Base-by-base conservation (phyloP, 2,888 invertebrate genomes). In the Eledona agricola region DNA sequence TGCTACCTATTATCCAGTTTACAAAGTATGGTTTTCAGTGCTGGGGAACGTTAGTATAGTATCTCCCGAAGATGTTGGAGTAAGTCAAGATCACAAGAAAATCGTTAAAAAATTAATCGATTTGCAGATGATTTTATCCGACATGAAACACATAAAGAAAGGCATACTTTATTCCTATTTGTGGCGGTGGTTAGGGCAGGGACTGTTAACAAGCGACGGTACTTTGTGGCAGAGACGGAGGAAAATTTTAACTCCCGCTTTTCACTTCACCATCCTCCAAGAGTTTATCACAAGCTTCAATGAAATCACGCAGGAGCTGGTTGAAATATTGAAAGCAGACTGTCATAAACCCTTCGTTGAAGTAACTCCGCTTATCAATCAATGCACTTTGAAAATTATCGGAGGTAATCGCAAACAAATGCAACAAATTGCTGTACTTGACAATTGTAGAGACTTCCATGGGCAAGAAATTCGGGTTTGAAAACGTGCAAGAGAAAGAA, bases 371-470 rank as follows among this genome's bases (percentile, higher is more conserved):
- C 70, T 78, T 32, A 69, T 81, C 7, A 78, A 79, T 1, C 71
- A 78, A 12, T 80, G 79, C 63, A 79, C 83, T 0, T 67, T 84
- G 10, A 79, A 80, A 60, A 75, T 80, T 11, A 82, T 84, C 29
- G 80, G 80, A 62, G 82, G 82, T 82, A n/a, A 25, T 49, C 51
- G 7, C 15, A 56, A 4, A 7, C 15, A 34, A 17, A 3, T 15
- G 6, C n/a, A n/a, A 17, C 19, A 17, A 17, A 1, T 5, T 17
- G 29, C 15, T 17, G 2, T 10, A 11, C n/a, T 2, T 28, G 7
- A n/a, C 2, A 12, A 12, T 55, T 59, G 9, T 17, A 61, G 63
- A 64, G 49, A 62, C 64, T 4, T 52, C 64, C 4, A 60, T 64
- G 59, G 64, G 64, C 6, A 42, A 55, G 12, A 49, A 54, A 13